These are phyloP conservation scores for Gymnoscopelus microlampas DNA, from an alignment of 2,797 vertebrate genomes.

Conservation along the genomic window DNA sequence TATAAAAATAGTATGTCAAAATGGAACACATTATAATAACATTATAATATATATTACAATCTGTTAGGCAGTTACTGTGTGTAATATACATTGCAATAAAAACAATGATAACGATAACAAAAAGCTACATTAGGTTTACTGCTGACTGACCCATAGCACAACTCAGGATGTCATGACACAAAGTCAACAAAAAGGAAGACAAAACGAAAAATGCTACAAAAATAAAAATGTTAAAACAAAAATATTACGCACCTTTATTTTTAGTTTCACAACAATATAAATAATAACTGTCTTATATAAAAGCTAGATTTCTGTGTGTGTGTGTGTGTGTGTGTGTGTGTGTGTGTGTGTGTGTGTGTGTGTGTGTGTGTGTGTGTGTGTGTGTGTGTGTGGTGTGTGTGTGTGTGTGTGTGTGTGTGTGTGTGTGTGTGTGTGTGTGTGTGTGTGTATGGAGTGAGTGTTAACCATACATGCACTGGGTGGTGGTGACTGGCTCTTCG, in stretches of 20 bases:
- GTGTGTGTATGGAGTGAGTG: not conserved
- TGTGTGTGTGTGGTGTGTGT: conserved; percentile 15
- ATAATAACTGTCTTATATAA: conserved; percentile 55
- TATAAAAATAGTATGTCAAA: conserved; percentile 74
- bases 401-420: not conserved
- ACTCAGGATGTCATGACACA: conserved; percentile 5
- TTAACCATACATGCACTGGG: not conserved
- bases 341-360: not conserved
- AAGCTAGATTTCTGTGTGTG: conserved; percentile 47
- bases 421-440: not conserved
- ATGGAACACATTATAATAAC: conserved; percentile 83
- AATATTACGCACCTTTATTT: conserved; percentile 50
- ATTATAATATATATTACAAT: conserved; percentile 88
- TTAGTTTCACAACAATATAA: conserved; percentile 66
- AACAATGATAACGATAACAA: conserved; percentile 43
- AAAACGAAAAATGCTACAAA: conserved; percentile 19
- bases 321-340: conserved; percentile 5
- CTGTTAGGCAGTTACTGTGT: conserved; percentile 84
- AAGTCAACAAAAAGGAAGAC: not conserved
- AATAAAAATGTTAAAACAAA: conserved; percentile 58
- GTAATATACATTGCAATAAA: conserved; percentile 60
- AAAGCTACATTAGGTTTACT: conserved; percentile 83
- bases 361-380: not conserved
- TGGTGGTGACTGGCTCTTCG: conserved; percentile 42
- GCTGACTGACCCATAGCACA: conserved; percentile 60